Evolutionary conservation across 53 echinoderm and acorn worm genomes (phyloP).

Genomic region (Crossaster papposus): DNA sequence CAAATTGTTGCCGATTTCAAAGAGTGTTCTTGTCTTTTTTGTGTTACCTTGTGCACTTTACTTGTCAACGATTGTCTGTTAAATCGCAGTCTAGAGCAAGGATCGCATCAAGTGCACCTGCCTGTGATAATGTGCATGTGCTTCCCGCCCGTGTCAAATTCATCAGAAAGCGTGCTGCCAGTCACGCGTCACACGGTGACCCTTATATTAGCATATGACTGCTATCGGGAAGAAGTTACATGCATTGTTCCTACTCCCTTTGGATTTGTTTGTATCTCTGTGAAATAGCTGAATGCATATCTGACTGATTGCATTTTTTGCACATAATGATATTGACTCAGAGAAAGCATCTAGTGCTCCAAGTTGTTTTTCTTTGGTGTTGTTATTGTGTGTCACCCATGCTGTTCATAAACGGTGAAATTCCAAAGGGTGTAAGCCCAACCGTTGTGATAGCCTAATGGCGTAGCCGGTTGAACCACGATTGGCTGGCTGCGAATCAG

Average conservation of each 20-base stretch:
- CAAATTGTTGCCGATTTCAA: too few species aligned
- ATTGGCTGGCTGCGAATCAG: slow-evolving; percentile 42
- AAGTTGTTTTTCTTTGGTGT: not conserved
- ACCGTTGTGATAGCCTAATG: not conserved
- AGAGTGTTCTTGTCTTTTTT: too few species aligned
- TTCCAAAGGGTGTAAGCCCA: not conserved
- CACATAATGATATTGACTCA: too few species aligned
- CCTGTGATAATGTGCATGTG: not conserved
- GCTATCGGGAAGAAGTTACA: slow-evolving; percentile 11
- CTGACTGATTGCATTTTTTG: too few species aligned
- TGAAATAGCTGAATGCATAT: too few species aligned
- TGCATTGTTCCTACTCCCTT: slow-evolving; percentile 26
- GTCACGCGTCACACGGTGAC: slow-evolving; percentile 17
- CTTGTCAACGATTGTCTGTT: too few species aligned
- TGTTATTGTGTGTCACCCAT: not conserved
- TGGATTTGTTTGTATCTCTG: not conserved
- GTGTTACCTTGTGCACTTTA: too few species aligned
- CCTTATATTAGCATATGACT: slow-evolving; percentile 25
- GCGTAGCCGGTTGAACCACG: not conserved
- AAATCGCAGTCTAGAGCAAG: too few species aligned
- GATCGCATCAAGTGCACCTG: not conserved
- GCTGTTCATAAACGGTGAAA: not conserved
- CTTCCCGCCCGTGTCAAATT: not conserved
- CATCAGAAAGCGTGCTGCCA: slow-evolving; percentile 5
- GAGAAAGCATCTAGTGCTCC: not conserved